These are phyloP conservation scores for Isurus oxyrinchus DNA, from an alignment of 2,113 vertebrate species.

Conservation along the genomic window DNA sequence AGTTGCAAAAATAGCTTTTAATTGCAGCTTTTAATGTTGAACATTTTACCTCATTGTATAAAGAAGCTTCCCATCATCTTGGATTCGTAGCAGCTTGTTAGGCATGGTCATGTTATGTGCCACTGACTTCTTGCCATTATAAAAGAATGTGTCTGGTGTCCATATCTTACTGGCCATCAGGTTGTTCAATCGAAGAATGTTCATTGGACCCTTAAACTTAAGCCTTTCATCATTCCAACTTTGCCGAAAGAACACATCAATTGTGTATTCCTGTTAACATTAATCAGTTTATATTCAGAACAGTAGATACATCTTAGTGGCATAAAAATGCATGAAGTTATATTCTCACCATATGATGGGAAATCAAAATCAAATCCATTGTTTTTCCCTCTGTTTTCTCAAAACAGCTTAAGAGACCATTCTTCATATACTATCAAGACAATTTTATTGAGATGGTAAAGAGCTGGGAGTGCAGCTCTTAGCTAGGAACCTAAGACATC, in stretches of 20 bases:
- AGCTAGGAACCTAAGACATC: neutral
- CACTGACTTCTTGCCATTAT: constrained; percentile 96
- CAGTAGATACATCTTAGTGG: neutral
- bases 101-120: constrained; percentile 99
- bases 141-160: constrained; percentile 98
- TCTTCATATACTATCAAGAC: neutral
- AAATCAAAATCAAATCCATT: neutral
- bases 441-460: neutral
- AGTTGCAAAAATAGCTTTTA: neutral
- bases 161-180: constrained; percentile 99
- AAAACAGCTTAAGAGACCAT: neutral
- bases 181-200: constrained; percentile 91
- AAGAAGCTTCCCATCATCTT: constrained; percentile 87
- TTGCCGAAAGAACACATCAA: constrained; percentile 97
- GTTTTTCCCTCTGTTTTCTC: neutral
- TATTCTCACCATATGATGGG: neutral
- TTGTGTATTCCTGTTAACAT: constrained; percentile 83
- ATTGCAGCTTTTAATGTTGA: constrained; percentile 14
- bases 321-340: neutral
- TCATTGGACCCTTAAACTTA: constrained; percentile 93
- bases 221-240: constrained; percentile 94
- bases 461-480: neutral
- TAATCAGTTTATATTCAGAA: constrained; percentile 19
- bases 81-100: constrained; percentile 91
- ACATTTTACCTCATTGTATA: constrained; percentile 89